A percentile compares a stretch with the other conserved stretches of the same genome.
phyloP scores from a whole-genome alignment of 2,113 vertebrate species.

The Dasyprocta punctata region DNA sequence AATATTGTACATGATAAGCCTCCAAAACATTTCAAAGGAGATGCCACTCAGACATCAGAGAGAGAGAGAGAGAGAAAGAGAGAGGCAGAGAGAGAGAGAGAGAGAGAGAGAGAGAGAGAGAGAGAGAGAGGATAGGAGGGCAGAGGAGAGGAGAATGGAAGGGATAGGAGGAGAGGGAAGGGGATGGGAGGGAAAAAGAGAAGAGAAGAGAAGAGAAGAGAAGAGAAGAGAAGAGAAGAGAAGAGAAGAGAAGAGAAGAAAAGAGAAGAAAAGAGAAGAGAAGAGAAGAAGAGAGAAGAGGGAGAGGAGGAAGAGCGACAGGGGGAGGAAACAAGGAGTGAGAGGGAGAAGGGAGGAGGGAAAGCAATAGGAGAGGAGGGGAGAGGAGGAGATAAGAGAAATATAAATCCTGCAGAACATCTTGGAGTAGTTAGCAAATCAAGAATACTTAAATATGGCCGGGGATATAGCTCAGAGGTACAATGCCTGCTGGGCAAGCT shows the following conservation, averaged over 20 bases:
- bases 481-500: no score
- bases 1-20: background rate
- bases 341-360: no score
- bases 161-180: no score
- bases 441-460: background rate
- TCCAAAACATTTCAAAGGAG: background rate
- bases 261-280: fast-evolving
- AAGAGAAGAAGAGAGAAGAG: background rate
- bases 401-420: background rate
- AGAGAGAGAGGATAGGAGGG: fast-evolving
- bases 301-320: no score
- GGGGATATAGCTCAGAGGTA: no score
- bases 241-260: background rate
- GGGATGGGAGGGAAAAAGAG: no score
- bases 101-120: background rate
- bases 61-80: background rate
- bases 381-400: background rate
- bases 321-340: no score
- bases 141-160: fast-evolving
- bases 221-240: fast-evolving
- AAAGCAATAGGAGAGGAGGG: background rate
- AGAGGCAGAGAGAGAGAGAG: no score
- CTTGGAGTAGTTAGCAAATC: background rate
- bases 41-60: background rate
- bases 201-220: background rate